Evolutionary conservation across 2,113 vertebrate species (phyloP).

Genomic region (Stomatorhinus ivindoensis): DNA sequence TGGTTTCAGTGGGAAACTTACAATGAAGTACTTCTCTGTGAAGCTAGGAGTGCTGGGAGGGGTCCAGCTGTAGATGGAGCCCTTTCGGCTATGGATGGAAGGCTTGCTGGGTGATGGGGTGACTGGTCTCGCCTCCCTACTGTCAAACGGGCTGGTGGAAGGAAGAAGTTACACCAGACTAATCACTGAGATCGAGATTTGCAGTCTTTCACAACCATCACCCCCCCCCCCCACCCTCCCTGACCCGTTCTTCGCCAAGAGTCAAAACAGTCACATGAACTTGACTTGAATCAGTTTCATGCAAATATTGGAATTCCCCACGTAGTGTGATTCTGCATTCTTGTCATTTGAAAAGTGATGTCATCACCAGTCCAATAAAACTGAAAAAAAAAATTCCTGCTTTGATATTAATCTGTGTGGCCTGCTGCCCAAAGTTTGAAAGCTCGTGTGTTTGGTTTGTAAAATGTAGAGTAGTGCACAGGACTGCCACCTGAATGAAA

Average conservation of each 20-base stretch:
- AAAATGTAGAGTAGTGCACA: neutral
- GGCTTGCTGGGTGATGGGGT: slow-evolving; percentile 63
- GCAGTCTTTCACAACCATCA: neutral
- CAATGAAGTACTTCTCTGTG: slow-evolving; percentile 82
- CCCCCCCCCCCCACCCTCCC: neutral
- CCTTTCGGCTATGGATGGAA: slow-evolving; percentile 75
- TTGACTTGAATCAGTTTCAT: neutral
- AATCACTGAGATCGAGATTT: neutral
- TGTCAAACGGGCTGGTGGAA: slow-evolving; percentile 73
- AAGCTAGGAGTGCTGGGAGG: slow-evolving; percentile 85
- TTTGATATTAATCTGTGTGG: neutral
- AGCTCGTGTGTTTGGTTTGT: neutral
- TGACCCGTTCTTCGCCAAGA: neutral
- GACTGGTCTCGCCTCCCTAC: slow-evolving; percentile 59
- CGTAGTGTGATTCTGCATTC: neutral
- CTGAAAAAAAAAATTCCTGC: neutral
- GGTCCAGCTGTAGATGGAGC: slow-evolving; percentile 78
- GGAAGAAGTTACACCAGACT: slow-evolving; percentile 15
- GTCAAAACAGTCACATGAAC: neutral
- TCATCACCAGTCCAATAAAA: neutral
- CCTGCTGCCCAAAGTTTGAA: neutral
- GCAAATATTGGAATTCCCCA: neutral
- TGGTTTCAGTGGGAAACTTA: slow-evolving; percentile 48
- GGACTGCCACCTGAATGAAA: neutral
- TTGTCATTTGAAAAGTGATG: neutral